Percentiles rank a stretch among this genome's conserved stretches.
phyloP scores from a whole-genome alignment of 2,113 vertebrate species.

The Petrocephalus microphthalmus region DNA sequence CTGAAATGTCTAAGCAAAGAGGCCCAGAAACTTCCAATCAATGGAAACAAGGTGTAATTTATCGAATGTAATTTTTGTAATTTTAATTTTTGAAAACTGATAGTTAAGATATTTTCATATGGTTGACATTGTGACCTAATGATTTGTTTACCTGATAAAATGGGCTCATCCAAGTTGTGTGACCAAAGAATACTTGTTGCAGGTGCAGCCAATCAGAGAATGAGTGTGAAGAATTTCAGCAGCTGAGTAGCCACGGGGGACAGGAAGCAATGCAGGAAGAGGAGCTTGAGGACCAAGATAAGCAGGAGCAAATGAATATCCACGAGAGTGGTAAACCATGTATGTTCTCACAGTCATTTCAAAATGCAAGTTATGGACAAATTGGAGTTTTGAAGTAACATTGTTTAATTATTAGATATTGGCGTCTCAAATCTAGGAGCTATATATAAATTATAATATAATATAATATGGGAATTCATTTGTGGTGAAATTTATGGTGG shows the following conservation, averaged over 20 bases:
- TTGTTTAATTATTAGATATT: too few relatives aligned
- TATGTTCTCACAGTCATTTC: conserved; percentile 41
- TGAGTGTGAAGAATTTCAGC: conserved; percentile 39
- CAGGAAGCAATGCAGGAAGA: conserved; percentile 48
- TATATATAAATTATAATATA: too few relatives aligned
- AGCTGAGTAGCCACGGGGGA: conserved; percentile 26
- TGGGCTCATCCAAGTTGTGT: not conserved
- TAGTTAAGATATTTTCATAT: not conserved
- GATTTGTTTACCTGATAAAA: not conserved
- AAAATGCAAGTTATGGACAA: not conserved
- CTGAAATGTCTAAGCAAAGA: too few relatives aligned
- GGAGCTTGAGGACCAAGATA: conserved; percentile 52
- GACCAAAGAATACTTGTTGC: not conserved
- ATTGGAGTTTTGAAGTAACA: too few relatives aligned
- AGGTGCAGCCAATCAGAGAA: conserved; percentile 50
- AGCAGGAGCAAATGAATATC: conserved; percentile 44
- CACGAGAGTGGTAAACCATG: conserved; percentile 54
- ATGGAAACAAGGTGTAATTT: not conserved
- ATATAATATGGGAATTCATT: too few relatives aligned
- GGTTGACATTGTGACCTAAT: not conserved
- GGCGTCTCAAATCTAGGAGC: too few relatives aligned
- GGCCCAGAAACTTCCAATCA: not conserved
- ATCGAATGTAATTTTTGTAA: too few relatives aligned
- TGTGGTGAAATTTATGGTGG: too few relatives aligned
- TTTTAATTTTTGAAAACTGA: too few relatives aligned